Evolutionary conservation across 1,140 invertebrate species (phyloP), one percentile per base, ranked within the genome.

Genomic region (Caenorhabditis latens): DNA sequence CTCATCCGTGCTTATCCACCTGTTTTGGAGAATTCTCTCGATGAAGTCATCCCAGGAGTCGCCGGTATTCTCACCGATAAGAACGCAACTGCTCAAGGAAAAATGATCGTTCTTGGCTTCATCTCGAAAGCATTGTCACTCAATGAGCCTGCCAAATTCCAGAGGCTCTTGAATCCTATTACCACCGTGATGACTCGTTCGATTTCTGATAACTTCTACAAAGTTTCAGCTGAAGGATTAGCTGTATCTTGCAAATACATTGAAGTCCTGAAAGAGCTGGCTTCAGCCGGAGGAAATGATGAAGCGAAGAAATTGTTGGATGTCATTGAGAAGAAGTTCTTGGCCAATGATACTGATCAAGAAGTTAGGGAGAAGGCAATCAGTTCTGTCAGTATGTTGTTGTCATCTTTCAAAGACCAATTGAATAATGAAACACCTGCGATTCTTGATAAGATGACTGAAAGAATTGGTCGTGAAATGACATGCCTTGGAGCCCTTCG

Each of bases 391-490:
- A 84, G 88, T 42, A n/a, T 16, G 9, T 32, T 86, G n/a, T 16
- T 89, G 16, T 63, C 67, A 2, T 16, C 65, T 8, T 89, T 89
- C 85, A 21, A 32, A 6, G 24, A 67, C 14, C 16, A 42, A 5
- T 42, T 67, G 85, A 84, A 48, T 57, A 84, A 11, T 67, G 50
- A 55, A 19, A 53, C 43, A 1, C 19, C 43, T 7, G 21, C 46
- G 4, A 71, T 75, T 43, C 67, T 99, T 86, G 97, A 97, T 8
- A 96, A 99, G 91, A 97, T 99, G 90, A 94, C 99, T 90, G 97
- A 99, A 92, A 95, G 97, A 89, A 93, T 99, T 21, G 95, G 95
- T 84, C 99, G 99, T 93, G 98, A 99, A 94, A 98, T 98, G 46
- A 99, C 97, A 2, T 94, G 97, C 50, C 94, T 99, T 8, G 98